These are phyloP conservation scores for Somateria mollissima DNA, from an alignment of 2,797 vertebrate species.

Conservation along the genomic window DNA sequence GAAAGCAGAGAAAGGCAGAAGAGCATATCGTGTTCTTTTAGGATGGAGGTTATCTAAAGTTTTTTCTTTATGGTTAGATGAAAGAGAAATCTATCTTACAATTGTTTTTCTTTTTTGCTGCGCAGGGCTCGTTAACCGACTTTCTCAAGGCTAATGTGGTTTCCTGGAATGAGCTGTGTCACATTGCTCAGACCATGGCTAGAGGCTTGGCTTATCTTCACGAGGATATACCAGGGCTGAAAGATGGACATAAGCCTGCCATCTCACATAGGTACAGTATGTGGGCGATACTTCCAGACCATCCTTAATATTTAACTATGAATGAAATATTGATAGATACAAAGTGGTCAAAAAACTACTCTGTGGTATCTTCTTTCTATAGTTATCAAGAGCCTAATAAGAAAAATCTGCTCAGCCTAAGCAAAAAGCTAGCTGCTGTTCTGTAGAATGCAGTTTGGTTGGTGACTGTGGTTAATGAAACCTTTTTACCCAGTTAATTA, in stretches of 20 bases:
- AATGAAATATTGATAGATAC: rapidly evolving
- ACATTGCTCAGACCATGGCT: conserved; percentile 91
- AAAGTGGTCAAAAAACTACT: background rate
- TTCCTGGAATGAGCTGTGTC: conserved; percentile 94
- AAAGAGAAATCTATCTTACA: background rate
- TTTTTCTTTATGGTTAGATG: background rate
- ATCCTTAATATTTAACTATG: no score
- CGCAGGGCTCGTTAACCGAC: conserved; percentile 92
- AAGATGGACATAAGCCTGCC: conserved; percentile 95
- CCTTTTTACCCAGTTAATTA: background rate
- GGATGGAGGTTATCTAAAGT: background rate
- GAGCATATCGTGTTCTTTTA: rapidly evolving
- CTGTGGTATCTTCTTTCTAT: background rate
- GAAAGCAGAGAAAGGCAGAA: background rate
- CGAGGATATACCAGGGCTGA: conserved; percentile 93
- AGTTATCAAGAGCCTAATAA: background rate
- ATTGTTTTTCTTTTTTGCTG: background rate
- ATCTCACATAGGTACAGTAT: conserved; percentile 89
- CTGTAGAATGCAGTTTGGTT: background rate
- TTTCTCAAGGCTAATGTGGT: conserved; percentile 96
- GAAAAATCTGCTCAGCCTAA: background rate
- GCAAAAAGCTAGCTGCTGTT: background rate
- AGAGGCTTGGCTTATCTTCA: conserved; percentile 94
- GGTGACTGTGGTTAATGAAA: no score
- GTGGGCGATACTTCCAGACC: no score